Base-by-base conservation (phyloP, 1,140 invertebrate genomes). In the Monochamus saltuarius region DNA sequence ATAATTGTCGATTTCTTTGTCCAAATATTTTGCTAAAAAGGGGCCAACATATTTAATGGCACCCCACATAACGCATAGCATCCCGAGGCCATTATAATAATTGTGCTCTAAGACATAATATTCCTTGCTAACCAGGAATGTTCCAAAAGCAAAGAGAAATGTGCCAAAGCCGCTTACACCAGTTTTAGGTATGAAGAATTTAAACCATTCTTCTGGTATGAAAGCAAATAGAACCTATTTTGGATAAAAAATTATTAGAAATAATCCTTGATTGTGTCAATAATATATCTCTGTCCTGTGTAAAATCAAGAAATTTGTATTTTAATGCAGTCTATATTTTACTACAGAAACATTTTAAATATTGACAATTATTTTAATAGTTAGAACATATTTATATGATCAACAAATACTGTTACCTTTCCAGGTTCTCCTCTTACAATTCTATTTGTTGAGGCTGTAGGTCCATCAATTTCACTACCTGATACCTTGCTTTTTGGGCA, bases 201-300 rank as follows among this genome's bases (percentile, higher is more conserved):
- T 82, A 79, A 96, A 96, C 94, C 94, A 98, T 80, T 91, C 87
- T 69, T 95, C 91, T 45, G 95, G 95, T 66, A 98, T 76, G 69
- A 97, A 91, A 53, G 89, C 92, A 68, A 93, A 78, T 45, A 92
- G 84, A 39, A 93, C 89, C 79, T 13, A n/a, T 47, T 35, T 17
- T 13, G 56, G 56, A 29, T n/a, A 29, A 29, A 29, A 29, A 29
- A 29, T 29, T 29, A 29, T 29, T 29, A 29, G 22, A 29, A 2
- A 29, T 29, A 29, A 6, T 29, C 22, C 6, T 29, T 29, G 6
- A 6, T 29, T 29, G 22, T 29, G 6, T 29, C 22, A 3, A n/a
- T n/a, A n/a, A n/a, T 29, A 29, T 29, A 6, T 6, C 22, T 29
- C 22, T 29, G n/a, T n/a, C n/a, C n/a, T n/a, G n/a, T n/a, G n/a